Evolutionary conservation across 2,797 vertebrate genomes (phyloP).

Genomic region (Arnoldichthys spilopterus): DNA sequence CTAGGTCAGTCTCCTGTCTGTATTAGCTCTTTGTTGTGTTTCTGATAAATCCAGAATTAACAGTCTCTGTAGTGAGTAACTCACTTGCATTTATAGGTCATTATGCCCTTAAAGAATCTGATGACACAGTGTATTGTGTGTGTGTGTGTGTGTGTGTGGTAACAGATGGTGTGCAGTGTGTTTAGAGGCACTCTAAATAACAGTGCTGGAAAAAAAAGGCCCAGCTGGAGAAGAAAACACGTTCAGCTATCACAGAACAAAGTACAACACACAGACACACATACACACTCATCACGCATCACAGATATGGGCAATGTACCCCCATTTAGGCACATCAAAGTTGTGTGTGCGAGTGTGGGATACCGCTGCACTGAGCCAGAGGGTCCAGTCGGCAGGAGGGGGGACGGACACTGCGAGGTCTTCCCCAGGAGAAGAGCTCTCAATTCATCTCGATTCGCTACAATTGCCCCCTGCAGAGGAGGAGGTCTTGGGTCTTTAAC

Average conservation of each 20-base stretch:
- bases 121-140: slow-evolving; percentile 39
- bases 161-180: slow-evolving; percentile 59
- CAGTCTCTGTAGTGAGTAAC: slow-evolving; percentile 14
- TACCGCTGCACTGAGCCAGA: neutral
- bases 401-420: neutral
- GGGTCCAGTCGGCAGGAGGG: neutral
- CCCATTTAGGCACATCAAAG: slow-evolving; percentile 13
- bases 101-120: slow-evolving; percentile 43
- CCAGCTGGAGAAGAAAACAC: slow-evolving; percentile 47
- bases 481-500: neutral
- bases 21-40: neutral
- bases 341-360: neutral
- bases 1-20: neutral
- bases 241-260: slow-evolving; percentile 49
- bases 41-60: neutral
- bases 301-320: neutral
- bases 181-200: slow-evolving; percentile 51
- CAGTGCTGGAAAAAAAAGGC: slow-evolving; percentile 56
- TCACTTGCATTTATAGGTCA: slow-evolving; percentile 28
- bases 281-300: slow-evolving; percentile 7
- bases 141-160: slow-evolving; percentile 26
- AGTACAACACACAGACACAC: slow-evolving; percentile 34
- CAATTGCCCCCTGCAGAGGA: slow-evolving; percentile 1
- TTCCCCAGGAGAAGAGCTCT: slow-evolving; percentile 18
- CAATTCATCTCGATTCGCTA: neutral